Evolutionary conservation across 2,888 invertebrate species (phyloP).

Genomic region (Drosophila mimica): DNA sequence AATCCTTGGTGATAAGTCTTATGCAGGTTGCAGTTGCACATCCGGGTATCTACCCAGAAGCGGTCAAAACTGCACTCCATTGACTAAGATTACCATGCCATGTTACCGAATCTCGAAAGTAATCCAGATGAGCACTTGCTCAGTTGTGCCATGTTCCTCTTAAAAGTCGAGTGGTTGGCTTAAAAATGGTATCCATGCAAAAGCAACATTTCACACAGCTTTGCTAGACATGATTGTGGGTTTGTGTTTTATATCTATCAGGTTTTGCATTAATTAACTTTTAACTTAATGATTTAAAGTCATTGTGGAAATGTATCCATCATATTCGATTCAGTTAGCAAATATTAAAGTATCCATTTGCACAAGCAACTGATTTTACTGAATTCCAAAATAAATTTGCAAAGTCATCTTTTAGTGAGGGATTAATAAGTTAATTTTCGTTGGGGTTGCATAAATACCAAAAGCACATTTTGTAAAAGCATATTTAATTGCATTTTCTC

Average conservation of each 20-base stretch:
- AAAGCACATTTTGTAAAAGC: conserved; percentile 3
- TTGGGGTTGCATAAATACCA: conserved; percentile 1
- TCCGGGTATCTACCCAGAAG: neutral
- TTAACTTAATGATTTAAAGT: neutral
- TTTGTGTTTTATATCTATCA: neutral
- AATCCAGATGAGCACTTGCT: neutral
- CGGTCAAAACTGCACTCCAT: neutral
- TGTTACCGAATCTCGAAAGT: neutral
- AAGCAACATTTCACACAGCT: neutral
- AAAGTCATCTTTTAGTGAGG: neutral
- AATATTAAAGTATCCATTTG: conserved; percentile 3
- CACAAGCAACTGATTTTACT: conserved; percentile 18
- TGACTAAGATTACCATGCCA: neutral
- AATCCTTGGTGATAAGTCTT: neutral
- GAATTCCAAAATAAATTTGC: conserved; percentile 6
- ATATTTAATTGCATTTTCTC: conserved; percentile 11
- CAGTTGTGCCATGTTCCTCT: neutral
- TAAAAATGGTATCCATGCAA: neutral
- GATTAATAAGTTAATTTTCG: neutral
- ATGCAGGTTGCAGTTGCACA: neutral
- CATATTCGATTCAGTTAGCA: neutral
- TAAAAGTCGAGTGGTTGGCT: neutral
- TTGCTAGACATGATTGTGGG: neutral
- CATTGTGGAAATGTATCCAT: neutral
- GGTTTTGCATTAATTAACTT: neutral